Evolutionary conservation across 1,140 invertebrate genomes (phyloP).

Genomic region (Elymnias hypermnestra): DNA sequence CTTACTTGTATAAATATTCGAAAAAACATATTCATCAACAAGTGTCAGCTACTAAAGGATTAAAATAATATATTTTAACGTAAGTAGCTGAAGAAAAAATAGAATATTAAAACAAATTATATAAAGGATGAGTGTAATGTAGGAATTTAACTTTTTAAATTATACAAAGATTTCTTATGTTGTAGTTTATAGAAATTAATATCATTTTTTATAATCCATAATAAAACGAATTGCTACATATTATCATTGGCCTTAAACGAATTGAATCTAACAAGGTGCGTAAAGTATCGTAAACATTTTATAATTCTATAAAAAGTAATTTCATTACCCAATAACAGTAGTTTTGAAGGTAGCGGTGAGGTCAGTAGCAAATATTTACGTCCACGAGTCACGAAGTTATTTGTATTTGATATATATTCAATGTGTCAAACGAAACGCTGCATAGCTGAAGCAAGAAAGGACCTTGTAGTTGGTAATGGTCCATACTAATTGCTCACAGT

Average conservation of each 20-base stretch:
- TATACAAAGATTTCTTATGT: too few relatives aligned
- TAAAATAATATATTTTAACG: too few relatives aligned
- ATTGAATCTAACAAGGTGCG: neutral
- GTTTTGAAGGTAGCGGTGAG: conserved; percentile 16
- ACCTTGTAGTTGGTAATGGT: conserved; percentile 29
- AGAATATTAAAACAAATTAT: too few relatives aligned
- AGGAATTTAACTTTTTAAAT: too few relatives aligned
- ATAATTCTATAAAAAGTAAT: conserved; percentile 11
- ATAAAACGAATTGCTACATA: neutral
- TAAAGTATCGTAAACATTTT: neutral
- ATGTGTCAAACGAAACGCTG: conserved; percentile 32
- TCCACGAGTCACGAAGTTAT: conserved; percentile 30
- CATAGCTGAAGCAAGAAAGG: conserved; percentile 19
- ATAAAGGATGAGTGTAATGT: too few relatives aligned
- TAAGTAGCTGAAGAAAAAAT: too few relatives aligned
- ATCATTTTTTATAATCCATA: too few relatives aligned
- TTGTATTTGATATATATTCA: conserved; percentile 26
- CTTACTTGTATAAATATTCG: too few relatives aligned
- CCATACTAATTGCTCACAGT: conserved; percentile 16
- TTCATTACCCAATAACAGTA: conserved; percentile 13
- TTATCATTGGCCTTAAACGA: conserved; percentile 1
- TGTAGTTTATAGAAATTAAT: too few relatives aligned
- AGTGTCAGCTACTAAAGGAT: too few relatives aligned
- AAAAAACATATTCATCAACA: too few relatives aligned
- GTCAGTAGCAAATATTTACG: conserved; percentile 31